Base-by-base conservation (phyloP, 2,888 invertebrate species). In the Mesorhabditis sp. region DNA sequence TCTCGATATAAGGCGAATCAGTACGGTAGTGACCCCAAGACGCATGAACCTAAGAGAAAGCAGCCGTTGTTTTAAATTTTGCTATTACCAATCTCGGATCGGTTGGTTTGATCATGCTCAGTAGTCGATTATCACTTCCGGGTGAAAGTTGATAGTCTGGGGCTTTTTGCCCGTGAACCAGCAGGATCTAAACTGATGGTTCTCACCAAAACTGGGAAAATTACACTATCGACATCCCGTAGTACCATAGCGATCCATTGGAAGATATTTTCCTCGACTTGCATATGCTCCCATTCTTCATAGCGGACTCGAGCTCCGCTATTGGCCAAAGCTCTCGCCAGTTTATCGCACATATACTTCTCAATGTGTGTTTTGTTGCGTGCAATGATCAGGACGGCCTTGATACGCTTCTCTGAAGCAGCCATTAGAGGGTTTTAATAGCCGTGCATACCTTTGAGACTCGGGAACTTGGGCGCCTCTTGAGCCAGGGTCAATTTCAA, bases 221-320 rank as follows among this genome's bases (percentile, higher is more conserved):
- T 50, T n/a, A 50, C 58, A 10, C n/a, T 50, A 50, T 50, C 58
- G n/a, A n/a, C 58, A 13, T 50, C 58, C n/a, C 58, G 7, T n/a
- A 50, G n/a, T n/a, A 50, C 58, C n/a, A 13, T n/a, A 50, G 58
- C 7, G 58, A 50, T 50, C 58, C 58, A 50, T 50, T 50, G 58
- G n/a, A 50, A 50, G 58, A 50, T n/a, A 50, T 50, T 50, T n/a
- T 50, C 58, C n/a, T 50, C 58, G 2, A 50, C 58, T 50, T 50
- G 58, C 10, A 10, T 50, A 10, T 50, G 7, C n/a, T 50, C 58
- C 58, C 58, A 50, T 50, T 50, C n/a, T n/a, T 50, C 58, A n/a
- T 13, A 50, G n/a, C 58, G 58, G n/a, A 50, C n/a, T 50, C 58
- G 7, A 10, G n/a, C 58, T 50, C 58, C 58, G n/a, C 58, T 50